Evolutionary conservation across 1,140 invertebrate species (phyloP), one percentile per base, ranked within the genome.

Genomic region (Temnothorax longispinosus): DNA sequence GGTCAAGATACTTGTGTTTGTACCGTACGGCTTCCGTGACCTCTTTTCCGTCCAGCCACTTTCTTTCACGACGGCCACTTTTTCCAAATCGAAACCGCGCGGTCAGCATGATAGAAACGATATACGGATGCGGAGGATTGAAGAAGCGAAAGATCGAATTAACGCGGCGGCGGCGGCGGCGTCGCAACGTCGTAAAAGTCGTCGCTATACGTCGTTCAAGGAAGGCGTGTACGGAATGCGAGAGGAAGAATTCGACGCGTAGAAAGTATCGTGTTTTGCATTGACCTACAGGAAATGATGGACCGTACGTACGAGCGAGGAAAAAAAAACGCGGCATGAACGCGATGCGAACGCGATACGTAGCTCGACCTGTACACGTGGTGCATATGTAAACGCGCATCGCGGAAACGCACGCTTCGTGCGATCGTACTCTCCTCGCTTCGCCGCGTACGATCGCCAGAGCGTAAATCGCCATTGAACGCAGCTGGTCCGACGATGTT

Each of bases 241-340:
- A 2, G 2, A 44, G 32, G 38, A 74, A 67, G 75, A 58, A 35
- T 41, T 41, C 7, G 50, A 75, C 11, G 7, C 44, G 50, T 72
- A 80, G 77, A 87, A 64, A 90, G 77, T 86, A 84, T 84, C 81
- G 32, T 27, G 47, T 89, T 81, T 89, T 85, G 85, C 87, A 86
- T 71, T 87, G 85, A 89, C 78, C 88, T 87, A 89, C 85, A 87
- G 88, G 88, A 90, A 85, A 78, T 21, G 72, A 75, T 21, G 75
- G n/a, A 27, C 13, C 75, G 72, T 78, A 78, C 38, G 64, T 21
- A 44, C 1, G 11, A 32, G 21, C 38, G n/a, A 41, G n/a, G 27
- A 27, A 65, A 21, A 60, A 47, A 27, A 27, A 27, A 44, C 3
- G 38, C 13, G 18, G 41, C 15, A 80, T 80, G 75, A 80, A 69